Base-by-base conservation (phyloP, 2,888 invertebrate genomes). In the Athalia cordata region DNA sequence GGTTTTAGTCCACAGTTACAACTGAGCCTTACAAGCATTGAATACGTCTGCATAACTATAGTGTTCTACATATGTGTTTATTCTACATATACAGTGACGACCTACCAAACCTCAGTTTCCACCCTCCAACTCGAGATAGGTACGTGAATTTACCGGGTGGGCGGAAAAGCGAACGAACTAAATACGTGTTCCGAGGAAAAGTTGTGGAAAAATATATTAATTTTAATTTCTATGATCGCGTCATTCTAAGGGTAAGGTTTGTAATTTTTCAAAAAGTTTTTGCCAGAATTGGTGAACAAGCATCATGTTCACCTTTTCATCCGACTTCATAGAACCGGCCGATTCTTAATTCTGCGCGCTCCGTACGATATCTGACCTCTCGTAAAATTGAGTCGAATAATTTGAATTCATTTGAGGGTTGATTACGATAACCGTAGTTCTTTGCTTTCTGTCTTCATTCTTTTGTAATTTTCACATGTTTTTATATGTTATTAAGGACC, bases 1-100 rank as follows among this genome's bases (percentile, higher is more conserved):
- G 29, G 29, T 29, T 29, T 29, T 29, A 29, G 79, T 80, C 78
- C 77, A 79, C 75, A 13, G 29, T 52, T 55, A 68, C 67, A 15
- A 68, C 67, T 6, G 9, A 47, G 67, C 29, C 45, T 50, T 67
- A 29, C 77, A 43, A 66, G 50, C n/a, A 9, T 5, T 15, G 9
- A 9, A 15, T 7, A 52, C 9, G 45, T 15, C 7, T 29, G 0
- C 49, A 9, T 9, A 11, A 70, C 55, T 29, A 29, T 29, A 29
- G 29, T 29, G 29, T 29, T 29, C 29, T 29, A 29, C 29, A 29
- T 29, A 29, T 2, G 29, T 29, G 29, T 29, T 29, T 29, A 29
- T 29, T 29, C 29, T 29, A 29, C 29, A 29, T 29, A 29, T 29
- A 29, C 29, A 29, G 29, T 29, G 29, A 29, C 29, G 29, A 29